Conservation (phyloP, 2,888 invertebrate genomes). For the Tetrapedia diversipes region DNA sequence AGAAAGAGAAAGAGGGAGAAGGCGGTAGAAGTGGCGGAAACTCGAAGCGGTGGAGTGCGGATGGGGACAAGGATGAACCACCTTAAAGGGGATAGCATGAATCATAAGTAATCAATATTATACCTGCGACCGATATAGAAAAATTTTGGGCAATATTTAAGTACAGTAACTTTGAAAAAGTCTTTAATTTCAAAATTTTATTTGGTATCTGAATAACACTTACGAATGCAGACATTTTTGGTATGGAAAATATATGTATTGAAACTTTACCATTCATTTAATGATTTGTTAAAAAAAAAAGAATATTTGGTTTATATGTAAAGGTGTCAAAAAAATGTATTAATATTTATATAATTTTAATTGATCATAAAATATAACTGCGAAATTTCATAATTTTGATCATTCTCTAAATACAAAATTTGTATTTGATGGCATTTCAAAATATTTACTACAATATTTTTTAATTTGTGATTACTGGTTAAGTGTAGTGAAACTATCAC, state of each 20-base stretch:
- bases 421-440: neutral
- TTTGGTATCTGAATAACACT: neutral
- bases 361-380: neutral
- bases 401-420: neutral
- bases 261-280: neutral
- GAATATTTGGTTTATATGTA: no score
- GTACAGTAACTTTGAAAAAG: neutral
- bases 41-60: conserved; percentile 68
- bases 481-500: no score
- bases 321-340: no score
- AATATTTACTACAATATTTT: neutral
- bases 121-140: conserved; percentile 72
- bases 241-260: neutral
- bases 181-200: neutral
- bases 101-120: conserved; percentile 81
- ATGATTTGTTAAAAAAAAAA: neutral
- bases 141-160: conserved; percentile 39
- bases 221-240: neutral
- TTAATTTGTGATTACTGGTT: neutral
- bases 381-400: neutral
- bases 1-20: conserved; percentile 42
- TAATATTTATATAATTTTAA: neutral
- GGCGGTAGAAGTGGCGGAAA: conserved; percentile 68
- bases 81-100: conserved; percentile 81
- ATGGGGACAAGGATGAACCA: conserved; percentile 80